These are phyloP conservation scores for Acromyrmex echinatior DNA, from an alignment of 1,140 invertebrate species.

Conservation along the genomic window DNA sequence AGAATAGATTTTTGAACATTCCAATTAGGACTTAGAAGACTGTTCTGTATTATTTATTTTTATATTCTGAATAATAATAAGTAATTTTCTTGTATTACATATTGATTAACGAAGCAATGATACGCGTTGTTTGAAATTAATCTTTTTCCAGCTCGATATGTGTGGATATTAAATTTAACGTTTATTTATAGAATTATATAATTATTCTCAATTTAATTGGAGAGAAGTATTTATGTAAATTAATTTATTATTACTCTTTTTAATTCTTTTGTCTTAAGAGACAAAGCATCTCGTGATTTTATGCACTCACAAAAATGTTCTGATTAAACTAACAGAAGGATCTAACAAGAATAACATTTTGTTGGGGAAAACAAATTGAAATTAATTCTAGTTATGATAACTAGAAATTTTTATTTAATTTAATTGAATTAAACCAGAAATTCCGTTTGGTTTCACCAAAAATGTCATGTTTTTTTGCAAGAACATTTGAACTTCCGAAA, in stretches of 20 bases:
- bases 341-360: no score
- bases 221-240: neutral
- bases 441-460: no score
- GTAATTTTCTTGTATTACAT: neutral
- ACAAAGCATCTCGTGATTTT: neutral
- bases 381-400: no score
- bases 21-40: neutral
- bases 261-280: neutral
- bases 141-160: neutral
- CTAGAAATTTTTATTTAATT: no score
- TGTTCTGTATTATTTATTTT: neutral
- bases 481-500: no score
- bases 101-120: neutral
- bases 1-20: neutral
- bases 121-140: constrained; percentile 9
- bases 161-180: neutral
- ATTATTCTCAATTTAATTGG: constrained; percentile 12
- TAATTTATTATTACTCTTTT: constrained; percentile 1
- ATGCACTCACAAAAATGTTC: neutral
- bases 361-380: no score
- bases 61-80: neutral
- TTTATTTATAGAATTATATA: neutral
- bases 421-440: no score
- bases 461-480: no score
- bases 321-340: no score